Evolutionary conservation across 1,140 invertebrate genomes (phyloP).

Genomic region (Tenebrio molitor): DNA sequence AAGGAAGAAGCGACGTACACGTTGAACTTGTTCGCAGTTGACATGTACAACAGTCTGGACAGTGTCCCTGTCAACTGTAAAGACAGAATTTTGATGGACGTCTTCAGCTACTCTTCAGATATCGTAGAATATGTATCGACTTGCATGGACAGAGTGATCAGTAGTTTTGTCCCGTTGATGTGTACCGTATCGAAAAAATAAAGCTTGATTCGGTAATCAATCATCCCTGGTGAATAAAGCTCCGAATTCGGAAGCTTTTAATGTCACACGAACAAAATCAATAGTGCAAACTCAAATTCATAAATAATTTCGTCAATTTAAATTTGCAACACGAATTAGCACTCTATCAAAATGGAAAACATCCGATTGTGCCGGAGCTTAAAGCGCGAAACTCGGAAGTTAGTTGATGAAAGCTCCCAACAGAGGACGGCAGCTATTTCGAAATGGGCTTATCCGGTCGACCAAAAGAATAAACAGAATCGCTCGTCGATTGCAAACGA

Average conservation of each 20-base stretch:
- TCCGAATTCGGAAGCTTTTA: conserved; percentile 33
- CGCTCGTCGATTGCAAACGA: conserved; percentile 7
- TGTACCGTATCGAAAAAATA: background rate
- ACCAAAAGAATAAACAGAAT: conserved; percentile 30
- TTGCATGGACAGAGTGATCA: background rate
- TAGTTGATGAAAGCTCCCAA: conserved; percentile 24
- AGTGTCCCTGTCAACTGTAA: background rate
- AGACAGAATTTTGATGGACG: background rate
- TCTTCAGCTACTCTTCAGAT: background rate
- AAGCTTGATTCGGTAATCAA: conserved; percentile 8
- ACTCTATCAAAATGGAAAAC: conserved; percentile 53
- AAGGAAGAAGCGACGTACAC: background rate
- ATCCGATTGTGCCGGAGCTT: conserved; percentile 43
- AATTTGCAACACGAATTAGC: conserved; percentile 55
- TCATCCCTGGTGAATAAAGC: conserved; percentile 14
- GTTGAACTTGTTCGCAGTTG: background rate
- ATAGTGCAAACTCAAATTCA: conserved; percentile 41
- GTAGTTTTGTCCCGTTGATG: background rate
- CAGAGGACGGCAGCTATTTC: conserved; percentile 19
- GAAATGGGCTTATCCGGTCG: conserved; percentile 19
- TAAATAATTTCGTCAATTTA: conserved; percentile 54
- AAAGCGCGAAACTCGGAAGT: conserved; percentile 28
- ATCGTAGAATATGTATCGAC: background rate
- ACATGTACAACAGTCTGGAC: background rate
- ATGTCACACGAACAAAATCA: conserved; percentile 37